Conservation (phyloP, 2,113 vertebrate species). For the Cairina moschata region DNA sequence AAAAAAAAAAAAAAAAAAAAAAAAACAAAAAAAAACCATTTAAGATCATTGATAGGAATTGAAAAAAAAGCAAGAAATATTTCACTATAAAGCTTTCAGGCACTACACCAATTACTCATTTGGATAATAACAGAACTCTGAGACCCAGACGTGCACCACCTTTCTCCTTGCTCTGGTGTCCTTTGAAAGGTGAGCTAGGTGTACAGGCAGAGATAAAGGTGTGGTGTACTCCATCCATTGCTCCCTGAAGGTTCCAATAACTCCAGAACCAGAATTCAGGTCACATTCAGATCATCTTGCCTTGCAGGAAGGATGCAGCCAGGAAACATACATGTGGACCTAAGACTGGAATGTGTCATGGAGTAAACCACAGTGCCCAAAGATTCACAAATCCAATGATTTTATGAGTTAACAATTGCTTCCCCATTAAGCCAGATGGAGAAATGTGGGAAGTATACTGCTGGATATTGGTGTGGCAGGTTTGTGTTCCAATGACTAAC, state of each 20-base stretch:
- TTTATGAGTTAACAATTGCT: neutral
- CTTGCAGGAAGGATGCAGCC: neutral
- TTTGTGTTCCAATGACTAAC: neutral
- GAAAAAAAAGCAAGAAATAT: neutral
- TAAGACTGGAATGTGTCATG: neutral
- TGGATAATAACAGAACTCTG: neutral
- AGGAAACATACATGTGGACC: neutral
- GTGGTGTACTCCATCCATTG: neutral
- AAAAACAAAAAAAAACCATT: neutral
- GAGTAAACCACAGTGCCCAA: neutral
- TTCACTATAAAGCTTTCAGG: neutral
- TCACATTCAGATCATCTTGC: neutral
- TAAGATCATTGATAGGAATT: neutral
- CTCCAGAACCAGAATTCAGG: neutral
- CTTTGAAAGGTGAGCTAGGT: neutral
- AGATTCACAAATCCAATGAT: no score
- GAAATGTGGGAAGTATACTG: neutral
- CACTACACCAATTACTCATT: neutral
- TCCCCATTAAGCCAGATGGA: neutral
- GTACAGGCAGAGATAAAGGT: neutral
- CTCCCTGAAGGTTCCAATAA: neutral
- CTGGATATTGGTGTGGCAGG: neutral
- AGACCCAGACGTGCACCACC: neutral
- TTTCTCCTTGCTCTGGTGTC: neutral
- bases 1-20: no score